phyloP scores from a whole-genome alignment of 2,888 invertebrate species.

The Artemia sp. region DNA sequence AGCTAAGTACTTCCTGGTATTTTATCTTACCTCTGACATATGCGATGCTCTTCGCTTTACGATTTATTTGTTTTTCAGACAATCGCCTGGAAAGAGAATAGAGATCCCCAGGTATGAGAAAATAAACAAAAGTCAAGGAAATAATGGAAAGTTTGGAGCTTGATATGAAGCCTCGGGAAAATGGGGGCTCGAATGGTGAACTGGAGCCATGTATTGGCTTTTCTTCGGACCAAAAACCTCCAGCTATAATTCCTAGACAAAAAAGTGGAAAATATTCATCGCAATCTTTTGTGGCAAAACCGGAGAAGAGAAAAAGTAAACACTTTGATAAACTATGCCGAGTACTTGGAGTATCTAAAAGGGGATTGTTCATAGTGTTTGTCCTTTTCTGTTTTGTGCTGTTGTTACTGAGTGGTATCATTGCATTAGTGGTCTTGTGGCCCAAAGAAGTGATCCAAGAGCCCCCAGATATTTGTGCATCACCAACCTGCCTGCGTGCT shows the following conservation, averaged over 20 bases:
- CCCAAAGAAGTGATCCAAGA: constrained; percentile 34
- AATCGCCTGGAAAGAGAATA: constrained; percentile 5
- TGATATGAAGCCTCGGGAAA: not conserved
- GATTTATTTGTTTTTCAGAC: constrained; percentile 12
- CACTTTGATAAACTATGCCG: constrained; percentile 10
- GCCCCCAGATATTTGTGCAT: constrained; percentile 34
- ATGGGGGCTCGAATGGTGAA: not conserved
- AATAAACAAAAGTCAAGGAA: constrained; percentile 10
- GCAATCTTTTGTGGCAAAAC: not conserved
- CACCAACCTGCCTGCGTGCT: constrained; percentile 37
- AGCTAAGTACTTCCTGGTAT: too few species aligned
- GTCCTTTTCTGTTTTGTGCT: constrained; percentile 29
- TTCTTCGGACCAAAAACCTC: not conserved
- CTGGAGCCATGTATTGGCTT: constrained; percentile 2
- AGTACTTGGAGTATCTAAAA: constrained; percentile 20
- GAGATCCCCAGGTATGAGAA: constrained; percentile 5
- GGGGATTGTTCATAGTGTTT: constrained; percentile 20
- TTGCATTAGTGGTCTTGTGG: constrained; percentile 36
- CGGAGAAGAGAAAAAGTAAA: constrained; percentile 5
- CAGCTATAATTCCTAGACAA: not conserved
- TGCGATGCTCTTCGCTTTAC: not conserved
- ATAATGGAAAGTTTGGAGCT: not conserved
- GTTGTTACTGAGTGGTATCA: constrained; percentile 34
- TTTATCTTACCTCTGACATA: too few species aligned
- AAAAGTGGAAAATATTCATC: not conserved